These are phyloP conservation scores for Agrypnus murinus DNA, from an alignment of 2,888 invertebrate species.

Conservation along the genomic window DNA sequence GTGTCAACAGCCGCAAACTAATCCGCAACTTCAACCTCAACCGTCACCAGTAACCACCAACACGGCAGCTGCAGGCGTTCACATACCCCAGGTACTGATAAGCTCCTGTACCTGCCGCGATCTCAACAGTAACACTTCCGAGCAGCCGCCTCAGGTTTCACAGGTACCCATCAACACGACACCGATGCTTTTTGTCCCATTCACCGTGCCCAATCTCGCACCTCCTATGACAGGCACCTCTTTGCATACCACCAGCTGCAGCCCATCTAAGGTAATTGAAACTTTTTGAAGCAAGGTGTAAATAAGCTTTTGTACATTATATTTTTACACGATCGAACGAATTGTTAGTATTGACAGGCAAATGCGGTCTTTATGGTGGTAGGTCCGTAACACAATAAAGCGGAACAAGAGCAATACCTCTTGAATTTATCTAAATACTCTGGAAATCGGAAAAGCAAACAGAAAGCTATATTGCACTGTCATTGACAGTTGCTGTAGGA, in stretches of 20 bases:
- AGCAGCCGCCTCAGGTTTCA: conserved; percentile 50
- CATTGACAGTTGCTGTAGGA: background rate
- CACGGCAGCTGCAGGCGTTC: conserved; percentile 62
- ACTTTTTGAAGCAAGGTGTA: background rate
- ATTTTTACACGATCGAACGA: no score
- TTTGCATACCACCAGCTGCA: conserved; percentile 69
- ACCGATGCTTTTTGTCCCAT: conserved; percentile 73
- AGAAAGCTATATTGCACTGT: conserved; percentile 10
- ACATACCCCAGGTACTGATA: conserved; percentile 64
- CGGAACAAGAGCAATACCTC: background rate
- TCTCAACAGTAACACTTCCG: conserved; percentile 58
- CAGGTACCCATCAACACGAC: conserved; percentile 62
- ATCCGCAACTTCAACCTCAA: conserved; percentile 57
- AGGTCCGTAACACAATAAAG: conserved; percentile 9
- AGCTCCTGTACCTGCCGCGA: conserved; percentile 66
- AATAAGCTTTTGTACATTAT: background rate
- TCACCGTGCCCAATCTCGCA: conserved; percentile 70
- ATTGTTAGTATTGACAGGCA: background rate
- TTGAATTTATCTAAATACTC: conserved; percentile 17
- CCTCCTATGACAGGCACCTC: conserved; percentile 68
- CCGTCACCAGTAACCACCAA: conserved; percentile 51
- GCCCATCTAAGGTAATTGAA: conserved; percentile 68
- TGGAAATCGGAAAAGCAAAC: conserved; percentile 1
- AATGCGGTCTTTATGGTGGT: background rate
- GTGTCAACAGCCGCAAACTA: conserved; percentile 47